Percentiles rank a stretch among this genome's conserved stretches.
These are phyloP conservation scores for Mythimna lalbum DNA, from an alignment of 2,888 invertebrate species.

Conservation along the genomic window DNA sequence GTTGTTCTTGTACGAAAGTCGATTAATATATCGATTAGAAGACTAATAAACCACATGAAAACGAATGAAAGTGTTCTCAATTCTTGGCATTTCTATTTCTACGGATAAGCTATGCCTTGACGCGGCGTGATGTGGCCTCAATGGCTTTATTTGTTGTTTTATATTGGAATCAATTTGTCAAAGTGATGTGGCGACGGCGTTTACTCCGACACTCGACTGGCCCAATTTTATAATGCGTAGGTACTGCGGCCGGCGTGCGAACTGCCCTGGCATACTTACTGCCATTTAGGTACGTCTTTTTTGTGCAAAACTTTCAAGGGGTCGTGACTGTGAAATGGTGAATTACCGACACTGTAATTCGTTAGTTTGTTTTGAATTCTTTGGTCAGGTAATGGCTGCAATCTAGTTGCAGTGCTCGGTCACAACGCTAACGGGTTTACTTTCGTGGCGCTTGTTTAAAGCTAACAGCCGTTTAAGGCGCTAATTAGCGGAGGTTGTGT, in stretches of 20 bases:
- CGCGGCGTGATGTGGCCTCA: slow-evolving; percentile 59
- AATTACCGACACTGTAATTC: slow-evolving; percentile 79
- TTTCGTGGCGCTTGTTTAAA: slow-evolving; percentile 62
- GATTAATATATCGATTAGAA: neutral
- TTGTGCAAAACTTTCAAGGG: slow-evolving; percentile 80
- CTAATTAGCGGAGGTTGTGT: slow-evolving; percentile 79
- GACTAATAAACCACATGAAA: slow-evolving; percentile 43
- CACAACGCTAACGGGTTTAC: slow-evolving; percentile 69
- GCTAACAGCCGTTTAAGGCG: slow-evolving; percentile 65
- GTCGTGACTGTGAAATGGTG: slow-evolving; percentile 89
- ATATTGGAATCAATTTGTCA: slow-evolving; percentile 78
- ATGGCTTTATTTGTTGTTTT: slow-evolving; percentile 68
- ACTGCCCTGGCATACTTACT: slow-evolving; percentile 85
- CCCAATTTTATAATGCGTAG: slow-evolving; percentile 82
- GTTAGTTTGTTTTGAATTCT: slow-evolving; percentile 78
- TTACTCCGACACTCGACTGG: slow-evolving; percentile 72
- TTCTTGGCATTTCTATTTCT: slow-evolving; percentile 61
- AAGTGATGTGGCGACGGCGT: slow-evolving; percentile 72
- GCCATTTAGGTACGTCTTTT: slow-evolving; percentile 74
- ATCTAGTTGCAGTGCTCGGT: slow-evolving; percentile 67
- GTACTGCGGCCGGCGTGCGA: slow-evolving; percentile 77
- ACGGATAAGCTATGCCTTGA: slow-evolving; percentile 37
- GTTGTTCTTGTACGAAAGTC: slow-evolving; percentile 18
- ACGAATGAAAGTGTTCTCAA: slow-evolving; percentile 59
- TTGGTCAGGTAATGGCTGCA: slow-evolving; percentile 76